Conservation (phyloP, 2,888 invertebrate species). For the Rhaphigaster nebulosa region DNA sequence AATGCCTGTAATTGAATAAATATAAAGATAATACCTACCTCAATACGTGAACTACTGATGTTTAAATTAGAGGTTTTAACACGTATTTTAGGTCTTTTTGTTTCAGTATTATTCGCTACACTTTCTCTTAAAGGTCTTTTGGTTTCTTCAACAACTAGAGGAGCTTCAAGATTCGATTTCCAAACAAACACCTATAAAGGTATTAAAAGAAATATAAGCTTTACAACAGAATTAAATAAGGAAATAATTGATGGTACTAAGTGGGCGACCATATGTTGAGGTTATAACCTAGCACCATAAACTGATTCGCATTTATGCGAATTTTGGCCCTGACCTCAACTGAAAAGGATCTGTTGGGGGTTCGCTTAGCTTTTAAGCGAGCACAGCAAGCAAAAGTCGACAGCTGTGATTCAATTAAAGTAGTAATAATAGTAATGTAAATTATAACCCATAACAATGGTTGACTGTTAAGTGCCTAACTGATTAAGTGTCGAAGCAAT, state of each 20-base stretch:
- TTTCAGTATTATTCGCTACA: slow-evolving; percentile 57
- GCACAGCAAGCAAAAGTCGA: no score
- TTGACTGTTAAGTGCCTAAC: no score
- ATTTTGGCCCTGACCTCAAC: no score
- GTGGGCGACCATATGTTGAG: no score
- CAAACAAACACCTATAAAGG: slow-evolving; percentile 61
- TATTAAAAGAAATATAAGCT: not conserved
- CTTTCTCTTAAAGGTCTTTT: slow-evolving; percentile 58
- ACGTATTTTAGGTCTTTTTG: slow-evolving; percentile 58
- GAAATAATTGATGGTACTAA: no score
- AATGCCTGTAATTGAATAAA: not conserved
- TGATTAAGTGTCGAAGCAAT: no score
- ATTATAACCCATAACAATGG: not conserved
- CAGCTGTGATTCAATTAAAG: no score
- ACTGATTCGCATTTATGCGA: no score
- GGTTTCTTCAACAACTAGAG: slow-evolving; percentile 39
- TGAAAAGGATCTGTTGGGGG: no score
- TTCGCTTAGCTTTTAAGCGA: no score
- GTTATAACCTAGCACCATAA: no score
- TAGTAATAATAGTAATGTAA: no score
- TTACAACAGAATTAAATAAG: not conserved
- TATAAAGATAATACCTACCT: slow-evolving; percentile 32
- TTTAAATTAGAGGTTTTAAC: slow-evolving; percentile 33
- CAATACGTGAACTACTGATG: slow-evolving; percentile 49
- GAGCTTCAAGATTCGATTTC: slow-evolving; percentile 60